Evolutionary conservation across 2,797 vertebrate species (phyloP), one percentile per base, ranked within the genome.

Genomic region (Erpetoichthys calabaricus): DNA sequence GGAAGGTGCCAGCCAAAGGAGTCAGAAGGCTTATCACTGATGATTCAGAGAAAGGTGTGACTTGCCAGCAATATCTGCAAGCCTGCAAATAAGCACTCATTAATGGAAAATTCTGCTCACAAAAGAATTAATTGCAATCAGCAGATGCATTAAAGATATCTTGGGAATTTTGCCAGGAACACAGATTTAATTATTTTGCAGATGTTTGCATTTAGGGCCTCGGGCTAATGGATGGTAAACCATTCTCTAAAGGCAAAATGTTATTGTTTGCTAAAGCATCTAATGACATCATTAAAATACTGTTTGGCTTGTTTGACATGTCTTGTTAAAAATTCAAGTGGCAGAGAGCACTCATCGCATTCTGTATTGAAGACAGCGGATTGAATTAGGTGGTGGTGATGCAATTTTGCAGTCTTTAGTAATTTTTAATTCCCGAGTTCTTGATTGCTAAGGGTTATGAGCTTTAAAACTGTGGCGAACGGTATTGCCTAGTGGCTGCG

Each of bases 121-220:
- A 43, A 54, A 42, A 42, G n/a, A 41, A 54, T 54, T 54, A 25
- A 54, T 3, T 42, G 4, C 7, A 54, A 54, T 54, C 53, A 54
- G 9, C 41, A 42, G 9, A 4, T 4, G 41, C 53, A 42, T 42
- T 54, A 25, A 54, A 7, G 53, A 54, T 43, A 54, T 54, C n/a
- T 54, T 42, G n/a, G 53, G 53, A 54, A 43, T 42, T 54, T 54
- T 54, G 53, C 53, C 53, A 54, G 53, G 5, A 54, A 54, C 8
- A 5, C 7, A 54, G 53, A 54, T 43, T 43, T 54, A 54, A 54
- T 54, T 54, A 54, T 54, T 49, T 54, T 54, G 53, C 53, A 54
- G 53, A 54, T 54, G 53, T 54, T 54, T 54, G 52, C 4, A 25
- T 54, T 54, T 42, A 7, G n/a, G 53, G 53, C 53, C 53, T 54